These are phyloP conservation scores for Coregonus ussuriensis DNA, from an alignment of 2,797 vertebrate species.

Conservation along the genomic window DNA sequence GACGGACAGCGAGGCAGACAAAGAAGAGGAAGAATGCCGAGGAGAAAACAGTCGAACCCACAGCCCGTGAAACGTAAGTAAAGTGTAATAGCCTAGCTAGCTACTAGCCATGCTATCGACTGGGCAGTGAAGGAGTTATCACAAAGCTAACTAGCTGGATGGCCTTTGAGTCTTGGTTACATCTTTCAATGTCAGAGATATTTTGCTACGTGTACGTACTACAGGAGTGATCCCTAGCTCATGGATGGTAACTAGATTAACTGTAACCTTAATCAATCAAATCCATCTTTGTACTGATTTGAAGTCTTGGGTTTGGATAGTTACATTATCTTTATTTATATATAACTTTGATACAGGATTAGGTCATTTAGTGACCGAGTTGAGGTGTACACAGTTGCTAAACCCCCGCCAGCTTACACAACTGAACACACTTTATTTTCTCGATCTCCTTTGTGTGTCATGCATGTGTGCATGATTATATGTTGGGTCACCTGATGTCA, in stretches of 20 bases:
- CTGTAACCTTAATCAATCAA: too few relatives aligned
- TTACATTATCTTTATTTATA: too few relatives aligned
- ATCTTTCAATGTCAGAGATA: background rate
- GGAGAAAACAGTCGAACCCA: slow-evolving; percentile 89
- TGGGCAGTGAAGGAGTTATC: background rate
- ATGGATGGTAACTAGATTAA: background rate
- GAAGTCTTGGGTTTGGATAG: too few relatives aligned
- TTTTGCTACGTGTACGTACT: background rate
- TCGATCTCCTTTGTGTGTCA: too few relatives aligned
- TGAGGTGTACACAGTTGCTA: too few relatives aligned
- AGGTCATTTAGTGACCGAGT: too few relatives aligned
- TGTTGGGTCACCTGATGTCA: background rate
- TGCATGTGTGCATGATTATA: too few relatives aligned
- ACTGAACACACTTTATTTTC: too few relatives aligned
- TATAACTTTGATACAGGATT: too few relatives aligned
- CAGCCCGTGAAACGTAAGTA: slow-evolving; percentile 89
- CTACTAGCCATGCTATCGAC: background rate
- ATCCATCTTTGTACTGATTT: too few relatives aligned
- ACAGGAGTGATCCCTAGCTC: background rate
- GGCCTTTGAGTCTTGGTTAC: background rate
- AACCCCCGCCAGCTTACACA: too few relatives aligned
- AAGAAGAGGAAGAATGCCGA: slow-evolving; percentile 75
- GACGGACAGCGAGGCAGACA: slow-evolving; percentile 26
- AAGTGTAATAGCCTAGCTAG: background rate
- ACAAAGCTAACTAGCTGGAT: background rate